Conservation (phyloP, 2,888 invertebrate genomes). For the Hanleya hanleyi region DNA sequence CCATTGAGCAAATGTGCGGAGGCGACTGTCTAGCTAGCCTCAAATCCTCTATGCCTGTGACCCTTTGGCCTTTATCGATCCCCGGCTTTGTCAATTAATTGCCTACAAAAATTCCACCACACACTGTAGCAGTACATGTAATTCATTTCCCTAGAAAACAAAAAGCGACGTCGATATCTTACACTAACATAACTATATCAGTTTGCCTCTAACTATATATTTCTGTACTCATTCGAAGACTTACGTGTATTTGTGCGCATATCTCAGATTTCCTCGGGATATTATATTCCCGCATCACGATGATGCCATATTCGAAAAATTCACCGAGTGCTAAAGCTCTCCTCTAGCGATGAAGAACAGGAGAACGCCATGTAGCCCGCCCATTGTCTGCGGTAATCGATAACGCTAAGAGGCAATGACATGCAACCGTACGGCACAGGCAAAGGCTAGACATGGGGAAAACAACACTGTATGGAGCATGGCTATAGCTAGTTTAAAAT, state of each 20-base stretch:
- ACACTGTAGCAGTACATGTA: neutral
- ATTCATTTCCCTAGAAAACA: neutral
- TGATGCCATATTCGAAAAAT: too few relatives aligned
- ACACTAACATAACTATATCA: neutral
- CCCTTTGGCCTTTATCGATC: conserved; percentile 5
- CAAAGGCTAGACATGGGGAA: too few relatives aligned
- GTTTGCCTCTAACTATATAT: neutral
- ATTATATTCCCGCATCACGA: neutral
- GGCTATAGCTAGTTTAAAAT: too few relatives aligned
- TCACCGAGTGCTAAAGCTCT: too few relatives aligned
- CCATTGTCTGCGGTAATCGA: too few relatives aligned
- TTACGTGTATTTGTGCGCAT: too few relatives aligned
- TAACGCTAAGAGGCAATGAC: too few relatives aligned
- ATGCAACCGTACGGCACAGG: too few relatives aligned
- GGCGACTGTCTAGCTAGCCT: neutral
- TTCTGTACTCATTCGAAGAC: neutral
- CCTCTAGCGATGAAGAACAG: too few relatives aligned
- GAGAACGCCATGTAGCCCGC: too few relatives aligned
- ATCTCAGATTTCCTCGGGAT: too few relatives aligned
- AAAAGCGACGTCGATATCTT: neutral
- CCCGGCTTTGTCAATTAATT: neutral
- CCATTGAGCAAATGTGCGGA: neutral
- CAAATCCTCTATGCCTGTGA: neutral
- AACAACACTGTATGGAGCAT: too few relatives aligned
- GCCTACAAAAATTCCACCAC: neutral